Conservation (phyloP, 2,888 invertebrate species). For the Anagyrus pseudococci region DNA sequence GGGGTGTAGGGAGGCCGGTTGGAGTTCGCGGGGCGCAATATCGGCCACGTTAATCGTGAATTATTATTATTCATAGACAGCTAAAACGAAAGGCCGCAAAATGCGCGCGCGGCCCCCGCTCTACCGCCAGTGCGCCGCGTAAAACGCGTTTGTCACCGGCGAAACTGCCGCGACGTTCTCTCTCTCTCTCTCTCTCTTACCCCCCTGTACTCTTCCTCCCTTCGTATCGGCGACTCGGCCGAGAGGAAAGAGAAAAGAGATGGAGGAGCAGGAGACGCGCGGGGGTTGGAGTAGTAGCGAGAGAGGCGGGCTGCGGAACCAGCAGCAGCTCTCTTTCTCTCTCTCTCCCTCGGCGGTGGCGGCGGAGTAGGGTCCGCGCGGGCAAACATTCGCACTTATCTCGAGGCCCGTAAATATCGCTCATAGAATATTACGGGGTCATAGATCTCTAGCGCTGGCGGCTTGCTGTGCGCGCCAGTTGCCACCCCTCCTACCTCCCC, state of each 20-base stretch:
- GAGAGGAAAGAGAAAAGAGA: slow-evolving; percentile 8
- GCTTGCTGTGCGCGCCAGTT: slow-evolving; percentile 13
- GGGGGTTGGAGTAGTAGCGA: background rate
- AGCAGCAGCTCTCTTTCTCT: no score
- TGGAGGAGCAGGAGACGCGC: slow-evolving; percentile 1
- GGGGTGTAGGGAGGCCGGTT: no score
- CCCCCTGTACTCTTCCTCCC: no score
- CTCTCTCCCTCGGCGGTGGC: no score
- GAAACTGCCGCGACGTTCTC: no score
- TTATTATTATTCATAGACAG: slow-evolving; percentile 41
- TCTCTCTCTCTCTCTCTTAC: no score
- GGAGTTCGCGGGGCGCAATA: slow-evolving; percentile 27
- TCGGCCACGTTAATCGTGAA: slow-evolving; percentile 41
- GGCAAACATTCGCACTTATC: slow-evolving; percentile 56
- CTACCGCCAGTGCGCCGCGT: slow-evolving; percentile 9
- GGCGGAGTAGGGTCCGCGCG: no score
- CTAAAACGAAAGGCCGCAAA: slow-evolving; percentile 33
- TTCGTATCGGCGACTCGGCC: no score
- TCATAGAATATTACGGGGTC: slow-evolving; percentile 56
- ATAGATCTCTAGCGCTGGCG: slow-evolving; percentile 48
- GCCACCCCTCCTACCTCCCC: slow-evolving; percentile 29
- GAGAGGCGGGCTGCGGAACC: slow-evolving; percentile 30
- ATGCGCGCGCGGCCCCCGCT: background rate
- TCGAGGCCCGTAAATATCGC: slow-evolving; percentile 55
- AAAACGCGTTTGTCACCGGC: slow-evolving; percentile 39